Percentiles rank a stretch among this genome's conserved stretches.
phyloP scores from a whole-genome alignment of 2,888 invertebrate genomes.

The Dorcus parallelipipedus region DNA sequence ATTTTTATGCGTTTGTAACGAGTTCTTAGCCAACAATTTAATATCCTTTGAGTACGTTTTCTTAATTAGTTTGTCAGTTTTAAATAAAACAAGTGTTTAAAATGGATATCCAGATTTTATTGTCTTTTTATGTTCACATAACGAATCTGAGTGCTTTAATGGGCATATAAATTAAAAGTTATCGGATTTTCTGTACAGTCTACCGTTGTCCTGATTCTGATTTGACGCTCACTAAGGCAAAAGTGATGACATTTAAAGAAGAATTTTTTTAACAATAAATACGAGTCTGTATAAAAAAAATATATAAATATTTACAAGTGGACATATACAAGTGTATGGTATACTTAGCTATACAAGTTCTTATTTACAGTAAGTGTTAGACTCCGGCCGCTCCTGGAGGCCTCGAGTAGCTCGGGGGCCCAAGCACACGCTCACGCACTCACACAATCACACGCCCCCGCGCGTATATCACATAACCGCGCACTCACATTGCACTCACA shows the following conservation, averaged over 20 bases:
- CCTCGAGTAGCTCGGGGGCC: constrained; percentile 32
- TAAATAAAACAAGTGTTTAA: constrained; percentile 10
- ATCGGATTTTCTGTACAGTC: not conserved
- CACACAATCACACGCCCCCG: constrained; percentile 8
- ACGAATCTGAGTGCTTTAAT: not conserved
- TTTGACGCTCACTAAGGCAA: not conserved
- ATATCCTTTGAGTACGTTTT: not conserved
- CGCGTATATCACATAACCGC: constrained; percentile 17
- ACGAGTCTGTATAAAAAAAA: constrained; percentile 25
- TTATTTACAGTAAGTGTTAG: constrained; percentile 41
- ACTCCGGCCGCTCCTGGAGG: constrained; percentile 32
- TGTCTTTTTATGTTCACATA: constrained; percentile 3
- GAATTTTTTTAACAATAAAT: constrained; percentile 36
- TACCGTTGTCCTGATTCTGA: not conserved
- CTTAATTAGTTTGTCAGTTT: not conserved
- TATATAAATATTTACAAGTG: constrained; percentile 41
- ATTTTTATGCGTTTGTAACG: no score
- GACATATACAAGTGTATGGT: constrained; percentile 30
- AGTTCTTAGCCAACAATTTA: no score
- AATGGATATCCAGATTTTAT: constrained; percentile 10
- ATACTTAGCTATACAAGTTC: constrained; percentile 43
- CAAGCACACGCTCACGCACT: constrained; percentile 15
- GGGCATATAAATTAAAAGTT: not conserved
- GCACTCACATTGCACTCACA: constrained; percentile 40
- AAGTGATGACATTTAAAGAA: not conserved